Evolutionary conservation across 2,113 vertebrate species (phyloP).

Genomic region (Scophthalmus maximus): DNA sequence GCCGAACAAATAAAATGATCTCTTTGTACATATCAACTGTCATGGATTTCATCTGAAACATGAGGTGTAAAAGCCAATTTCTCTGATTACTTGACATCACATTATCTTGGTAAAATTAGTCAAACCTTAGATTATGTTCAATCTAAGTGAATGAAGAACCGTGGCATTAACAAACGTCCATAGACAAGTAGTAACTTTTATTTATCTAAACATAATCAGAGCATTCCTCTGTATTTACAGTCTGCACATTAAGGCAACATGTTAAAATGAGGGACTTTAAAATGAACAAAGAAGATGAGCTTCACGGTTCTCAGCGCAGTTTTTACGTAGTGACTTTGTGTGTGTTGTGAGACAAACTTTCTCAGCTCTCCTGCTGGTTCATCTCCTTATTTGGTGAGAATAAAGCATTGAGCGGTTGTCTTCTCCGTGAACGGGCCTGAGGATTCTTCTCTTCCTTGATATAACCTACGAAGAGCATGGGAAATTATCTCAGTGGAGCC

Average conservation of each 20-base stretch:
- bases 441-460: slow-evolving; percentile 91
- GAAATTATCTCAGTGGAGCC: neutral
- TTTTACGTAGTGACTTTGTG: too few species aligned
- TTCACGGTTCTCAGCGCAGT: neutral
- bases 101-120: too few species aligned
- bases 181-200: slow-evolving; percentile 5
- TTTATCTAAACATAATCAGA: slow-evolving; percentile 9
- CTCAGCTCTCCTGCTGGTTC: slow-evolving; percentile 83
- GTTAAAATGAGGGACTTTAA: neutral
- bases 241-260: neutral
- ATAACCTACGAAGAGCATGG: slow-evolving; percentile 85
- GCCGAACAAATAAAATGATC: slow-evolving; percentile 39
- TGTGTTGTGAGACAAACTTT: neutral
- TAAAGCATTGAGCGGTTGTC: slow-evolving; percentile 88
- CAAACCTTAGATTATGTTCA: neutral
- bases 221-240: neutral
- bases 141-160: neutral
- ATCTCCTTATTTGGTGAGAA: slow-evolving; percentile 88
- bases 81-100: too few species aligned
- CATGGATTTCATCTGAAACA: neutral
- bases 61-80: neutral
- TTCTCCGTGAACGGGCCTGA: slow-evolving; percentile 86
- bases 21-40: neutral
- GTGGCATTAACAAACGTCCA: neutral
- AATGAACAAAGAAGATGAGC: neutral